These are phyloP conservation scores for Plecturocebus donacophilus DNA, from an alignment of 2,113 vertebrate genomes.

Conservation along the genomic window DNA sequence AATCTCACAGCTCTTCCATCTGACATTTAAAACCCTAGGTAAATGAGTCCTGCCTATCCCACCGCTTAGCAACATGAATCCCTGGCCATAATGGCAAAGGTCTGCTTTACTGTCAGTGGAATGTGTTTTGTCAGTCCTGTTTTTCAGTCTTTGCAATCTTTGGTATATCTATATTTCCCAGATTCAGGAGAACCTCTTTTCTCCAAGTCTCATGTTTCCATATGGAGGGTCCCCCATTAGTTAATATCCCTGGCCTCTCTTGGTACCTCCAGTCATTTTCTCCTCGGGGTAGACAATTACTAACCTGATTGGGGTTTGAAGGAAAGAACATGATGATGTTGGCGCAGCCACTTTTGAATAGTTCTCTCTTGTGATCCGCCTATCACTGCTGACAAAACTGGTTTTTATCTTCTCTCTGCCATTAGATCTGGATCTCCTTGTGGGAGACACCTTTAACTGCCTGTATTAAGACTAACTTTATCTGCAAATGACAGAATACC, in stretches of 20 bases:
- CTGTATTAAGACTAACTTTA: background rate
- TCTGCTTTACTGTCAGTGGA: background rate
- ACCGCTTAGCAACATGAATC: background rate
- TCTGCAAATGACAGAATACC: background rate
- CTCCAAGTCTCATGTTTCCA: background rate
- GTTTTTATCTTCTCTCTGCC: background rate
- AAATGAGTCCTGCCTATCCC: background rate
- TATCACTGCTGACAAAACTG: background rate
- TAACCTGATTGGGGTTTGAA: background rate
- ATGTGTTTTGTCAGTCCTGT: background rate
- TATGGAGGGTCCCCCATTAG: background rate
- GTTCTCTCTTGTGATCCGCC: background rate
- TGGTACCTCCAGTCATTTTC: background rate
- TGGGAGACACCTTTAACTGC: background rate
- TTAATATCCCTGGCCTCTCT: background rate
- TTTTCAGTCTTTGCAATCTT: background rate
- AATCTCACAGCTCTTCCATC: background rate
- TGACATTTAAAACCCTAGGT: background rate
- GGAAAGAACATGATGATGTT: background rate
- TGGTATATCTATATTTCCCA: background rate
- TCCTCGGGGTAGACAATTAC: background rate
- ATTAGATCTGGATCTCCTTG: background rate
- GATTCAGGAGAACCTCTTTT: background rate
- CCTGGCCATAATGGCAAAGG: background rate
- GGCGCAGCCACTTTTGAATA: background rate